These are phyloP conservation scores for Pterostichus madidus DNA, from an alignment of 2,888 invertebrate species.

Conservation along the genomic window DNA sequence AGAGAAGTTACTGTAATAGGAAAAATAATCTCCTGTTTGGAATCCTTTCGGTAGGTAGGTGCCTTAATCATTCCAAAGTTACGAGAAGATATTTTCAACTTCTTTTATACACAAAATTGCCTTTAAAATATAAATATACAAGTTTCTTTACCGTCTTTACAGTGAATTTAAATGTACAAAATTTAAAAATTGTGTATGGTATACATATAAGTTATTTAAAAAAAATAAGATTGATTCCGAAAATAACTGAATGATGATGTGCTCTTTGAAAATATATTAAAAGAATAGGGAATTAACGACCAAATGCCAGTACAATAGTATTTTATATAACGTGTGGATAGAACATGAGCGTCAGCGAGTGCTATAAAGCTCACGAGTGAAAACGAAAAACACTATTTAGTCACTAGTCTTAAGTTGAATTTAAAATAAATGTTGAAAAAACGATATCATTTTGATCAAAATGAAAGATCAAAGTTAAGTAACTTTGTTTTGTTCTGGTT, in stretches of 20 bases:
- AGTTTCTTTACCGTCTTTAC: background rate
- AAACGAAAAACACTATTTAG: no score
- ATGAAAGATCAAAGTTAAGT: no score
- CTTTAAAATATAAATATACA: background rate
- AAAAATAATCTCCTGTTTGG: constrained; percentile 32
- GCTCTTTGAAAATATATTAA: background rate
- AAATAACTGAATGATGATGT: background rate
- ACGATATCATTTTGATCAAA: no score
- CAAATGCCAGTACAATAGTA: no score
- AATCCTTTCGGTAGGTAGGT: constrained; percentile 3
- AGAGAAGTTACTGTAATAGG: constrained; percentile 18
- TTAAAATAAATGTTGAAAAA: no score
- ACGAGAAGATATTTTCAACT: constrained; percentile 8
- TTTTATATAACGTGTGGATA: no score
- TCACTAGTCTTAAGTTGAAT: no score
- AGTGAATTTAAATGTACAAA: background rate
- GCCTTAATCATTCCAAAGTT: background rate
- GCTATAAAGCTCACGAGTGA: no score
- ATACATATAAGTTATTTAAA: background rate
- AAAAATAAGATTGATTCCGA: background rate
- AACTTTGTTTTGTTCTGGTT: no score
- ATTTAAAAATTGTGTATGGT: constrained; percentile 4
- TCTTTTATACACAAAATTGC: constrained; percentile 13
- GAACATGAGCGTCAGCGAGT: no score
- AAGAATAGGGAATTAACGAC: background rate